Conservation (phyloP, 2,113 vertebrate species). For the Hippolais icterina region DNA sequence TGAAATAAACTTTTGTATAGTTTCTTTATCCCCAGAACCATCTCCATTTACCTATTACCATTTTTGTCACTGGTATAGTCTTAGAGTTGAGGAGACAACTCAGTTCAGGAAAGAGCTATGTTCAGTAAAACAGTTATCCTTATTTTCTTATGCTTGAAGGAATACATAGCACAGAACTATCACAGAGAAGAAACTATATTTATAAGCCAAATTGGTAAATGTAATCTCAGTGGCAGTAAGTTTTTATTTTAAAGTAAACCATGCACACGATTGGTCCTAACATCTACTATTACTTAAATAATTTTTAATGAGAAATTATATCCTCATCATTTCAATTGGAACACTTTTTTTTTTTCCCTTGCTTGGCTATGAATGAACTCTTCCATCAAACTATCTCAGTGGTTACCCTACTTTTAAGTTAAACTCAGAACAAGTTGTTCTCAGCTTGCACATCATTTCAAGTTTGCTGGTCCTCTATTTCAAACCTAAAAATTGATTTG, state of each 20-base stretch:
- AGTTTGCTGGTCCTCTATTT: not conserved
- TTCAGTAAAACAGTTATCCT: not conserved
- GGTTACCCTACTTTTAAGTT: not conserved
- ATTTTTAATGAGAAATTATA: not conserved
- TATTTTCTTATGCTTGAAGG: not conserved
- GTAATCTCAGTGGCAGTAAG: not conserved
- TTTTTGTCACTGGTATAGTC: not conserved
- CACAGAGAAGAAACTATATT: not conserved
- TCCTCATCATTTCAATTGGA: not conserved
- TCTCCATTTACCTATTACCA: not conserved
- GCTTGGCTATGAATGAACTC: not conserved
- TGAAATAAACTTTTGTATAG: not conserved
- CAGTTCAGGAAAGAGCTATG: not conserved
- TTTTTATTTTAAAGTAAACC: not conserved
- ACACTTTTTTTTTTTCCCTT: not conserved
- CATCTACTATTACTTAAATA: not conserved
- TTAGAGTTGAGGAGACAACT: not conserved
- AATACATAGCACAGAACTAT: not conserved
- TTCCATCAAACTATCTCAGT: not conserved
- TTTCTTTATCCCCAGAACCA: not conserved
- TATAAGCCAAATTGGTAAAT: not conserved
- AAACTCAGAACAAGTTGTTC: not conserved
- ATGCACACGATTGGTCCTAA: rapidly evolving
- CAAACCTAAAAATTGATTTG: not conserved
- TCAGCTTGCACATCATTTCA: not conserved